Evolutionary conservation across 2,113 vertebrate species (phyloP).

Genomic region (Maccullochella peelii): DNA sequence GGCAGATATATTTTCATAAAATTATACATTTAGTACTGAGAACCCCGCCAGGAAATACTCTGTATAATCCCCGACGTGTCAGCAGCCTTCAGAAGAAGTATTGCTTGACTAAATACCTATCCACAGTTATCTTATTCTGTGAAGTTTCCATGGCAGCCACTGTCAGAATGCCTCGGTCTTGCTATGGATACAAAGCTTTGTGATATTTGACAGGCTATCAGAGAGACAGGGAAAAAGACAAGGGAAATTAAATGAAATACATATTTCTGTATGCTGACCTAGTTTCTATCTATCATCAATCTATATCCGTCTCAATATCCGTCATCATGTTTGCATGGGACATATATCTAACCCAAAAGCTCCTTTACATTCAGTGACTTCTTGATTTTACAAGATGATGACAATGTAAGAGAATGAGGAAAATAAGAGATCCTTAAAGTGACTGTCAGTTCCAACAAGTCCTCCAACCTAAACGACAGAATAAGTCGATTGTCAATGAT

Average conservation of each 20-base stretch:
- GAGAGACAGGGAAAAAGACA: constrained; percentile 17
- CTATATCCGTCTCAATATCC: neutral
- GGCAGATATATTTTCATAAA: constrained; percentile 7
- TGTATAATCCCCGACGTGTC: constrained; percentile 35
- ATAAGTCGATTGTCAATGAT: too few species aligned
- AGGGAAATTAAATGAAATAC: constrained; percentile 8
- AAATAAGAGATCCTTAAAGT: too few species aligned
- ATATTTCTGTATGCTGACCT: constrained; percentile 13
- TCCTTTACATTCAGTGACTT: neutral
- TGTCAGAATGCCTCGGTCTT: constrained; percentile 58
- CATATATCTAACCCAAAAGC: neutral
- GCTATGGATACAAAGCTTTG: constrained; percentile 40
- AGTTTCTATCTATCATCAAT: neutral
- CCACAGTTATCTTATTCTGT: constrained; percentile 61
- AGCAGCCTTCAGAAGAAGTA: constrained; percentile 44
- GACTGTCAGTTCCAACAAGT: too few species aligned
- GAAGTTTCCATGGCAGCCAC: constrained; percentile 65
- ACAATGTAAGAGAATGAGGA: neutral
- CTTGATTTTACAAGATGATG: neutral
- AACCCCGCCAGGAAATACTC: constrained; percentile 31
- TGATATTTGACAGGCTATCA: constrained; percentile 54
- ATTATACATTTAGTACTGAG: constrained; percentile 28
- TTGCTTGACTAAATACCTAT: constrained; percentile 68
- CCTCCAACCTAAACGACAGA: too few species aligned
- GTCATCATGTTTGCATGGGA: neutral